Evolutionary conservation across 2,113 vertebrate species (phyloP).

Genomic region (Sceloporus undulatus): DNA sequence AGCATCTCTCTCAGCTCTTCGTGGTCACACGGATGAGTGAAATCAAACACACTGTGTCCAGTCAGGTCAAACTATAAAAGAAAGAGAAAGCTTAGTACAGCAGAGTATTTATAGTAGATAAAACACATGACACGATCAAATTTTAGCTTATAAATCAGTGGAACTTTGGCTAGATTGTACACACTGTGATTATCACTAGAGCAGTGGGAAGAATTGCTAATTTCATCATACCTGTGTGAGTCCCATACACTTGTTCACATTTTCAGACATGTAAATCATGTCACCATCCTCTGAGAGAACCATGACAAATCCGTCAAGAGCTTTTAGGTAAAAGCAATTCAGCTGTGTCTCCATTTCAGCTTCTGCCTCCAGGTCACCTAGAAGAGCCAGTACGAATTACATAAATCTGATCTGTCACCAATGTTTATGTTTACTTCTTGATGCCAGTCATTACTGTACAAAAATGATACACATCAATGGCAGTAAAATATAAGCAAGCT

Average conservation of each 20-base stretch:
- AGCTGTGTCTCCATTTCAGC: constrained; percentile 91
- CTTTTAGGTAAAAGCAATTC: constrained; percentile 94
- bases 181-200: not conserved
- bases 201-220: not conserved
- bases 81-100: constrained; percentile 47
- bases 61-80: constrained; percentile 92
- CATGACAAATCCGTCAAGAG: constrained; percentile 97
- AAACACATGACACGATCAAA: not conserved
- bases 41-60: constrained; percentile 97
- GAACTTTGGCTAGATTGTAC: not conserved
- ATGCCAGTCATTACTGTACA: constrained; percentile 30
- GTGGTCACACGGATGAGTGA: constrained; percentile 96
- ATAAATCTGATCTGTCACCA: constrained; percentile 1
- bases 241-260: constrained; percentile 96
- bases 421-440: constrained; percentile 14
- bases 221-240: constrained; percentile 91
- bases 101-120: constrained; percentile 18
- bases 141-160: not conserved
- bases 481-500: not conserved
- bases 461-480: constrained; percentile 25
- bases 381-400: constrained; percentile 49
- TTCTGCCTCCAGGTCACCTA: constrained; percentile 82
- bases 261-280: constrained; percentile 96
- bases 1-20: constrained; percentile 98
- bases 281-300: constrained; percentile 97